Percentiles rank a stretch among this genome's conserved stretches.
These are phyloP conservation scores for Lucinisca nassula DNA, from an alignment of 2,888 invertebrate genomes.

Conservation along the genomic window DNA sequence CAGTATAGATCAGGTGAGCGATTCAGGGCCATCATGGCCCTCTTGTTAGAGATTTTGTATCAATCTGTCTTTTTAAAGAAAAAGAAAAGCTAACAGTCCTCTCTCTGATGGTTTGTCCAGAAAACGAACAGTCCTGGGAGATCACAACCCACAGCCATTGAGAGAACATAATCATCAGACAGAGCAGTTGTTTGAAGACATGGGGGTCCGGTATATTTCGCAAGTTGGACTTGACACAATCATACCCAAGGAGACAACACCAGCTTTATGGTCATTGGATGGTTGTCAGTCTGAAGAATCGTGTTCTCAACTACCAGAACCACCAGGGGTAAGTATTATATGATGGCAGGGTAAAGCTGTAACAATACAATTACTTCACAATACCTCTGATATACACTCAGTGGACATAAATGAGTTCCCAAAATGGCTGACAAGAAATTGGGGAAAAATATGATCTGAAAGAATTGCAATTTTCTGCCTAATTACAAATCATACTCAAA, in stretches of 20 bases:
- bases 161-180: constrained; percentile 67
- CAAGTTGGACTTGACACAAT: constrained; percentile 48
- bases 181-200: constrained; percentile 73
- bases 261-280: constrained; percentile 31
- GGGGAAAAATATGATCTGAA: no score
- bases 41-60: no score
- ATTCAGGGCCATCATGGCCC: no score
- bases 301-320: constrained; percentile 59
- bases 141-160: constrained; percentile 73
- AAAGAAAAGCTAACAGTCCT: constrained; percentile 44
- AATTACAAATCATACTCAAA: no score
- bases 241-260: constrained; percentile 56
- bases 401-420: no score
- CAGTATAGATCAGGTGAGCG: no score
- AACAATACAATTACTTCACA: no score
- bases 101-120: constrained; percentile 21
- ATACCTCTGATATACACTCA: no score
- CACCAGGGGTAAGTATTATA: constrained; percentile 75
- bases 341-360: no score
- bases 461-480: no score
- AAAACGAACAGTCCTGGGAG: constrained; percentile 26
- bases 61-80: constrained; percentile 37
- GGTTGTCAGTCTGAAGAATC: constrained; percentile 14
- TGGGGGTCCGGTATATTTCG: constrained; percentile 72
- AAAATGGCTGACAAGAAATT: no score